phyloP scores from a whole-genome alignment of 2,113 vertebrate species.

The Amazona guildingii region DNA sequence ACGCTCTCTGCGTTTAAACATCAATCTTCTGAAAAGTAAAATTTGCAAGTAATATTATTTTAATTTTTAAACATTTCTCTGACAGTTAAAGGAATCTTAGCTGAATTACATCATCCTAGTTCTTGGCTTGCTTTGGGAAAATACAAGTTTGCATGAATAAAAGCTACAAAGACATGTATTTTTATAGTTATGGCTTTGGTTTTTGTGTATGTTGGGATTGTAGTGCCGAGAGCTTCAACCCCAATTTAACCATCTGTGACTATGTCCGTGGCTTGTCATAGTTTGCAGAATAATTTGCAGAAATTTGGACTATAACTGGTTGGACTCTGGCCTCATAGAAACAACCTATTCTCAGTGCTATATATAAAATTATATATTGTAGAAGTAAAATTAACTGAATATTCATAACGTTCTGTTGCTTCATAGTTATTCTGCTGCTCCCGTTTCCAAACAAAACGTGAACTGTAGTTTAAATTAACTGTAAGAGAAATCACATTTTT shows the following conservation, averaged over 20 bases:
- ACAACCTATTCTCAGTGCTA: constrained; percentile 67
- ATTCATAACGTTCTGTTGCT: constrained; percentile 80
- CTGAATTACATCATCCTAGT: constrained; percentile 20
- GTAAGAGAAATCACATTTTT: constrained; percentile 63
- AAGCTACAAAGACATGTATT: background rate
- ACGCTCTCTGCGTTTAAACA: constrained; percentile 55
- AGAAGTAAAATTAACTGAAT: constrained; percentile 77
- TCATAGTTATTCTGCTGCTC: constrained; percentile 69
- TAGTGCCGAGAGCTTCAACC: constrained; percentile 26
- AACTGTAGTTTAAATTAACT: constrained; percentile 72
- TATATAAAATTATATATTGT: constrained; percentile 67
- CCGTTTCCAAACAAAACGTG: constrained; percentile 71
- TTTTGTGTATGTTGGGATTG: background rate
- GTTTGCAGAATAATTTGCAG: constrained; percentile 63
- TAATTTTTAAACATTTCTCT: constrained; percentile 43
- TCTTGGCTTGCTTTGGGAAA: constrained; percentile 26
- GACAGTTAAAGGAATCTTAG: constrained; percentile 37
- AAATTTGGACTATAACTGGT: constrained; percentile 49
- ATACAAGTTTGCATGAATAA: background rate
- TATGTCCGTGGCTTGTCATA: constrained; percentile 25
- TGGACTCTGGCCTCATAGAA: constrained; percentile 68
- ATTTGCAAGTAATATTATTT: constrained; percentile 58
- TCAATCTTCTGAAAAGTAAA: constrained; percentile 59
- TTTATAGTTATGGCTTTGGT: background rate
- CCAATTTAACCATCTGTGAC: constrained; percentile 58